phyloP scores from a whole-genome alignment of 1,140 invertebrate genomes.

The Leguminivora glycinivorella region DNA sequence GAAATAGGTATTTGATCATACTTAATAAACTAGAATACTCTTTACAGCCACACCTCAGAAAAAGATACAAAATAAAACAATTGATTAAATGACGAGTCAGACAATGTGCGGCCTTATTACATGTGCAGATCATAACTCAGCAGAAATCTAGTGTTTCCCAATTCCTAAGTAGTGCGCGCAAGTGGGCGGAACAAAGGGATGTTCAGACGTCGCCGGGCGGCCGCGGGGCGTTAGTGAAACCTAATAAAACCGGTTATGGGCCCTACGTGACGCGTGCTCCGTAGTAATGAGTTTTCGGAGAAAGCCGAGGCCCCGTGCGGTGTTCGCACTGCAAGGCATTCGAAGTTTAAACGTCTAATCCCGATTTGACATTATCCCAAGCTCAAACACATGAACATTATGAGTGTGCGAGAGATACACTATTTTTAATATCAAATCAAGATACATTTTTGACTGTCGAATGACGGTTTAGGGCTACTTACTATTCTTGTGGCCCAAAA shows the following conservation, averaged over 20 bases:
- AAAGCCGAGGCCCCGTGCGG: conserved; percentile 49
- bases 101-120: no score
- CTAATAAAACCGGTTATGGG: conserved; percentile 71
- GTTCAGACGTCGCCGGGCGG: conserved; percentile 35
- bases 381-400: background rate
- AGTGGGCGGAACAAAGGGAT: conserved; percentile 42
- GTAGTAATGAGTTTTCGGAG: conserved; percentile 70
- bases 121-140: background rate
- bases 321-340: conserved; percentile 37
- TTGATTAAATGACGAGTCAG: no score
- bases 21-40: no score
- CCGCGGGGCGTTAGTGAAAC: conserved; percentile 53
- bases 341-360: background rate
- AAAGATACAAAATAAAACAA: no score
- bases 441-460: no score
- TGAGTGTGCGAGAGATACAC: no score
- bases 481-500: background rate
- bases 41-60: no score
- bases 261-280: conserved; percentile 66
- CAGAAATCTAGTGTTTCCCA: conserved; percentile 16
- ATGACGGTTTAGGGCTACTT: no score
- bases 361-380: background rate
- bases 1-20: no score
- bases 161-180: conserved; percentile 13
- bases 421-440: no score